Percentiles rank a stretch among this genome's conserved stretches.
Conservation (phyloP, 2,888 invertebrate genomes). For the Gortyna flavago region DNA sequence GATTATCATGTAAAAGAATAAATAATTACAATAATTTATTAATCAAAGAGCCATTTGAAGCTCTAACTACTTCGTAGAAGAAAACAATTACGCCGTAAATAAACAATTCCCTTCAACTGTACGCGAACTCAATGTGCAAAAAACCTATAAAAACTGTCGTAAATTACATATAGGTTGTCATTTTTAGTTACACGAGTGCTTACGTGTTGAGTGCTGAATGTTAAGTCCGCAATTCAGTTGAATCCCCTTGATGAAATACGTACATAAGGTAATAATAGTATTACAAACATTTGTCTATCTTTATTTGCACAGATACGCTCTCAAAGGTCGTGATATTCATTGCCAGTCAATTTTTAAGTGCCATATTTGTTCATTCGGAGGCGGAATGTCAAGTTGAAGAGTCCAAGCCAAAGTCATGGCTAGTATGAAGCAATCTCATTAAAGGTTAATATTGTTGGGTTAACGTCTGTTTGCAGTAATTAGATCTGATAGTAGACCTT, state of each 20-base stretch:
- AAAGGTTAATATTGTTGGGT: slow-evolving; percentile 28
- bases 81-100: background rate
- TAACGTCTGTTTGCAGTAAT: slow-evolving; percentile 20
- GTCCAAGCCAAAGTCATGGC: slow-evolving; percentile 70
- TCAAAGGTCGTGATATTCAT: slow-evolving; percentile 81
- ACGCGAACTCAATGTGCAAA: slow-evolving; percentile 9
- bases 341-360: slow-evolving; percentile 77
- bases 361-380: slow-evolving; percentile 70
- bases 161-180: slow-evolving; percentile 9
- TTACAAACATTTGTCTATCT: slow-evolving; percentile 78
- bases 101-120: background rate
- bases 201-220: slow-evolving; percentile 11
- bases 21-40: background rate
- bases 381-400: slow-evolving; percentile 78
- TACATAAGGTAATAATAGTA: slow-evolving; percentile 59
- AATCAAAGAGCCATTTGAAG: background rate
- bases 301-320: slow-evolving; percentile 76
- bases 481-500: background rate
- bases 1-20: background rate
- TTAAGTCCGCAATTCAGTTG: slow-evolving; percentile 38
- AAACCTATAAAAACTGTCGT: slow-evolving; percentile 14
- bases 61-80: background rate
- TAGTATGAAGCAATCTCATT: slow-evolving; percentile 43
- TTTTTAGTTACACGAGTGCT: slow-evolving; percentile 25
- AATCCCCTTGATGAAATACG: slow-evolving; percentile 51